Base-by-base conservation (phyloP, 2,888 invertebrate genomes). In the Calliphora vomitoria region DNA sequence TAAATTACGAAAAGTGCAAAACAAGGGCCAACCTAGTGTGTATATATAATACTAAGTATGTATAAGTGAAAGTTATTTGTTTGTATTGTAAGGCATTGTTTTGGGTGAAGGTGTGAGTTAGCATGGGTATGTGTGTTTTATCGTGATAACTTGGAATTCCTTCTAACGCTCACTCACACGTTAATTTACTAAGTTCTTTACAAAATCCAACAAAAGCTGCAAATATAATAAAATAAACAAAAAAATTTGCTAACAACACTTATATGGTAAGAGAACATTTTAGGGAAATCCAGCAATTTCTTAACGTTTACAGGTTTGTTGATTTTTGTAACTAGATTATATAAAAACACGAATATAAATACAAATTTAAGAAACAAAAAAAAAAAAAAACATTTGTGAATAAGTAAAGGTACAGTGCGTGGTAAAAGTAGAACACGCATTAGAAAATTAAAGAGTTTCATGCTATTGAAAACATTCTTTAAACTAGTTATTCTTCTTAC, bases 301-400 rank as follows among this genome's bases (percentile, higher is more conserved):
- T 38, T 41, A 41, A 13, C 15, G 15, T 69, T 76, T 64, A 58
- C 15, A 11, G n/a, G 18, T 76, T 2, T n/a, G 38, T 53, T 82
- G 38, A 82, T 75, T 79, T 79, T 38, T 44, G 15, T 41, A 31
- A 44, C 50, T 41, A 81, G 68, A 76, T 75, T 44, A 69, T 35
- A 75, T 20, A 20, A 53, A 62, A 69, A 64, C 68, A 85, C 35
- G 75, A 80, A 80, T 15, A 75, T n/a, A 62, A 58, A 68, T 66
- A 53, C 25, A 53, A 38, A 35, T 35, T 68, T 41, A 50, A 50
- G 18, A 53, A 18, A 6, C 41, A 68, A 18, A n/a, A 44, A 60
- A 53, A 18, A 6, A 55, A 68, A 18, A n/a, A 44, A 60, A 44
- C 3, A 18, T 47, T 8, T 69, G 55, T 60, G 20, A 25, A n/a